These are phyloP conservation scores for Sthenelais limicola DNA, from an alignment of 2,888 invertebrate genomes.

Conservation along the genomic window DNA sequence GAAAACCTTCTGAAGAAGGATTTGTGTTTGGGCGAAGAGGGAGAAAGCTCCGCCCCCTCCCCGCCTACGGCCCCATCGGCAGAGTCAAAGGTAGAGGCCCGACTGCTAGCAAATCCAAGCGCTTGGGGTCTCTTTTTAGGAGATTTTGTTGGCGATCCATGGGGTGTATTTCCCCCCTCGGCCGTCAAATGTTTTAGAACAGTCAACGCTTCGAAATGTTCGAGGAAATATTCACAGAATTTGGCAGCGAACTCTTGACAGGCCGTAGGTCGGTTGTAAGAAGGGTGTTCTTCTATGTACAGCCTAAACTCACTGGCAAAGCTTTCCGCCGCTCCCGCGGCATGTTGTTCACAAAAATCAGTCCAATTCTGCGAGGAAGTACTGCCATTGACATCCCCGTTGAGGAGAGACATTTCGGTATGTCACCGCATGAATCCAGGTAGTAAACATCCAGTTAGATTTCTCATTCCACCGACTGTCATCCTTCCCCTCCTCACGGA, in stretches of 20 bases:
- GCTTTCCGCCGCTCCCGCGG: constrained; percentile 87
- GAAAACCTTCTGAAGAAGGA: constrained; percentile 84
- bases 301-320: constrained; percentile 89
- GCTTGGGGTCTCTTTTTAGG: constrained; percentile 20
- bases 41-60: constrained; percentile 33
- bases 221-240: constrained; percentile 87
- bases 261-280: constrained; percentile 75
- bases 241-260: constrained; percentile 86
- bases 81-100: constrained; percentile 36
- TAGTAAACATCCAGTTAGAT: constrained; percentile 31
- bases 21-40: constrained; percentile 74
- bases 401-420: constrained; percentile 35
- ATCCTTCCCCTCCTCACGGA: neutral
- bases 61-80: constrained; percentile 35
- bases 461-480: no score
- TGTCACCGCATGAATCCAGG: constrained; percentile 17
- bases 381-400: constrained; percentile 42
- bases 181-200: constrained; percentile 26
- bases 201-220: constrained; percentile 83
- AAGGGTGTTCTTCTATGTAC: constrained; percentile 81
- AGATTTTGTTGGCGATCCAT: constrained; percentile 26
- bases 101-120: constrained; percentile 2
- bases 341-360: constrained; percentile 76
- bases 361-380: constrained; percentile 50
- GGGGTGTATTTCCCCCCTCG: constrained; percentile 7